Percentiles rank a stretch among this genome's conserved stretches.
Conservation (phyloP, 2,888 invertebrate genomes). For the Coelogynopora nodosa region DNA sequence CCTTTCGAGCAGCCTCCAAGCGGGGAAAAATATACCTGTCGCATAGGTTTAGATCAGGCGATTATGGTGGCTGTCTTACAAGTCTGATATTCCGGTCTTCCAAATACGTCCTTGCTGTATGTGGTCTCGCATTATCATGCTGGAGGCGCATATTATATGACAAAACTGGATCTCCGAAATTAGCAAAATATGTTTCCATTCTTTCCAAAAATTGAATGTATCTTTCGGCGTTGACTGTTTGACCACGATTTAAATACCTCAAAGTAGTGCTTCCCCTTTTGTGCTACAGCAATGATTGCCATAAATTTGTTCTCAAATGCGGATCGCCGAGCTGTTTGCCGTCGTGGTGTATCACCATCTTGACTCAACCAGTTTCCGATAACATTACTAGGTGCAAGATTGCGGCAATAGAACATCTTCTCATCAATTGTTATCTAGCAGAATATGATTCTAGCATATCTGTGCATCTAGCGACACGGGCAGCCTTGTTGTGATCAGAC, state of each 20-base stretch:
- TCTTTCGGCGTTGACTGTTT: too few species aligned
- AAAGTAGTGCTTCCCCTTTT: neutral
- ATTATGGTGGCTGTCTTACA: neutral
- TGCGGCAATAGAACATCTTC: neutral
- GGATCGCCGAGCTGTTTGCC: neutral
- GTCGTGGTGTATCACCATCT: neutral
- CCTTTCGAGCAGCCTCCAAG: neutral
- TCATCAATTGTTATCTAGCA: neutral
- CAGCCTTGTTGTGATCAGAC: neutral
- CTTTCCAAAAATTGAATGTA: too few species aligned
- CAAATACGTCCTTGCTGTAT: too few species aligned
- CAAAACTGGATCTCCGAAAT: too few species aligned
- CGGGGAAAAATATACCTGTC: neutral
- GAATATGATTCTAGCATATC: neutral
- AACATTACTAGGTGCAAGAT: neutral
- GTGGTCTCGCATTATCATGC: too few species aligned
- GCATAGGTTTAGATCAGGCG: neutral
- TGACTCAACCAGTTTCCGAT: neutral
- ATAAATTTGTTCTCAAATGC: neutral
- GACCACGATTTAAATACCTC: neutral
- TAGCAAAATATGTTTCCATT: too few species aligned
- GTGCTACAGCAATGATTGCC: neutral
- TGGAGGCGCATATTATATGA: too few species aligned
- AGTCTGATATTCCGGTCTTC: neutral
- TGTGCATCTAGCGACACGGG: neutral